Evolutionary conservation across 2,888 invertebrate species (phyloP), one percentile per base, ranked within the genome.

Genomic region (Crocallis elinguaria): DNA sequence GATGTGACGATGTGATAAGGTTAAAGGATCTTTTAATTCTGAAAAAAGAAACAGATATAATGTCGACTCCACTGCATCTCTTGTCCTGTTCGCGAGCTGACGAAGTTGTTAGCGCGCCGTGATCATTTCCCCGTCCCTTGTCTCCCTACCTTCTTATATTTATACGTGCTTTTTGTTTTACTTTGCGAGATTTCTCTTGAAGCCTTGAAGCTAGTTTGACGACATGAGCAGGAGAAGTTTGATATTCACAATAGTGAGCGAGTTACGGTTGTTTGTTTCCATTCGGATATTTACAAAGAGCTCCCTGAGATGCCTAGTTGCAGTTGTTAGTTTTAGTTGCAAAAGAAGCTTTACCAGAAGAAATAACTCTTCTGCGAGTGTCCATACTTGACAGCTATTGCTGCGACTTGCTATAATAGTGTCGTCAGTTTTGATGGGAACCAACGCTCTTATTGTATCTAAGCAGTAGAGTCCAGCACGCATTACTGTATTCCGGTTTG

Each of bases 121-220:
- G 27, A 30, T 41, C 32, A 42, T 36, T 51, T 25, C 35, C 32
- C 14, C 35, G 39, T 51, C 21, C 14, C 21, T 48, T 46, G 29
- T 27, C 32, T 27, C 38, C 19, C 27, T 21, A 30, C 42, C 35
- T 19, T 11, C 33, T 11, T 46, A 23, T 36, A 46, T 30, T 46
- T 41, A 35, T 39, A 39, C 48, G 39, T 39, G 38, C 39, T 21
- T 41, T 29, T 35, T 53, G 42, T 53, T 53, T 53, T 53, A 42
- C 42, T 53, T 43, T 9, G 5, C 11, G 41, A 30, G 45, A 52
- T 52, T 46, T 52, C 36, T 46, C 39, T 41, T 52, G 29, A 45
- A 45, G 45, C 51, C 39, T 41, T 52, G 29, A 45, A 45, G 45
- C 51, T 45, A 52, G 51, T 52, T 45, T 52, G 7, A 16, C 30